Percentiles rank a stretch among this genome's conserved stretches.
These are phyloP conservation scores for Amyelois transitella DNA, from an alignment of 1,140 invertebrate species.

Conservation along the genomic window DNA sequence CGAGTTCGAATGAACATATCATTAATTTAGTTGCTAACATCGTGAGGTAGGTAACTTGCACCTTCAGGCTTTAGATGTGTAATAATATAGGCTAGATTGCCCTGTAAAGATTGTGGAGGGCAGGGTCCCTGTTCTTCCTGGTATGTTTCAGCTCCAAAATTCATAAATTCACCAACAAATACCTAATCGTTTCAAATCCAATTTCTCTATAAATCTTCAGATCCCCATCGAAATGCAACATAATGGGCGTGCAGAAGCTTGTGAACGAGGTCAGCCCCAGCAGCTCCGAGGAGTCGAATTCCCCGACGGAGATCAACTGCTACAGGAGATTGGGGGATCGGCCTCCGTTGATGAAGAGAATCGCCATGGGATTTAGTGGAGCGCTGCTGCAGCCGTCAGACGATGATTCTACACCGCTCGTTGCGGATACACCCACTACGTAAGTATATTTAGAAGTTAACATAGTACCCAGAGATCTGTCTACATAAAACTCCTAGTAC, in stretches of 20 bases:
- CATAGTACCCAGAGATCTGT: no score
- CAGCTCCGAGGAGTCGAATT: slow-evolving; percentile 89
- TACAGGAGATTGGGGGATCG: slow-evolving; percentile 88
- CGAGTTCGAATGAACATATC: no score
- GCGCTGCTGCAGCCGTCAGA: slow-evolving; percentile 65
- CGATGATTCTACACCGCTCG: slow-evolving; percentile 72
- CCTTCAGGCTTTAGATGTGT: no score
- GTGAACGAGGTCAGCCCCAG: slow-evolving; percentile 78
- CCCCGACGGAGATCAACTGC: slow-evolving; percentile 90
- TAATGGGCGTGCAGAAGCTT: slow-evolving; percentile 45
- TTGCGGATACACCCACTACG: slow-evolving; percentile 71
- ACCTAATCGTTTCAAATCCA: no score
- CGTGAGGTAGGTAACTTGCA: no score
- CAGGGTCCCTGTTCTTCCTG: no score
- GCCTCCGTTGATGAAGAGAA: slow-evolving; percentile 86
- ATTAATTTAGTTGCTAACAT: no score
- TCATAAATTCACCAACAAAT: no score
- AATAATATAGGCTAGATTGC: no score
- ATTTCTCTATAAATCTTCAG: slow-evolving; percentile 28
- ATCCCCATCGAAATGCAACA: slow-evolving; percentile 67
- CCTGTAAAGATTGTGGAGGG: no score
- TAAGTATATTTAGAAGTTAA: slow-evolving; percentile 36
- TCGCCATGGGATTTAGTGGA: slow-evolving; percentile 81
- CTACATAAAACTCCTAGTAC: no score
- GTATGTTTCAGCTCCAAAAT: no score